These are phyloP conservation scores for Neelides folsomi DNA, from an alignment of 2,888 invertebrate species.

Conservation along the genomic window DNA sequence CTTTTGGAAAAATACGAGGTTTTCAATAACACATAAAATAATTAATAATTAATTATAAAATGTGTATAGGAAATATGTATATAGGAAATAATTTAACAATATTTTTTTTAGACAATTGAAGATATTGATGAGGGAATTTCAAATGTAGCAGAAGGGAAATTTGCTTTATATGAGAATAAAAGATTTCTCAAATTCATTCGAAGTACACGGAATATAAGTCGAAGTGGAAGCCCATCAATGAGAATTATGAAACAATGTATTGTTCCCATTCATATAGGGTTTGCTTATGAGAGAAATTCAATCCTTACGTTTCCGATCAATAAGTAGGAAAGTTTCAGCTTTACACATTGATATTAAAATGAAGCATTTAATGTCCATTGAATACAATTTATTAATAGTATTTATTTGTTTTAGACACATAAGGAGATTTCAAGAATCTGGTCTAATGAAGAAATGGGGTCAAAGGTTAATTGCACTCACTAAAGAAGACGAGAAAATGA, in stretches of 20 bases:
- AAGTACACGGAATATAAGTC: constrained; percentile 26
- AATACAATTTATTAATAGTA: neutral
- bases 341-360: too few species aligned
- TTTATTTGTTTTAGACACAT: constrained; percentile 20
- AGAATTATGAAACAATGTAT: constrained; percentile 32
- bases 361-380: too few species aligned
- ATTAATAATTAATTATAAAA: too few species aligned
- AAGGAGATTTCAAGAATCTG: constrained; percentile 31
- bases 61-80: too few species aligned
- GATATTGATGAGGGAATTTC: constrained; percentile 52
- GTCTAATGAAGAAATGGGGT: constrained; percentile 29
- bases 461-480: constrained; percentile 22
- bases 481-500: constrained; percentile 18
- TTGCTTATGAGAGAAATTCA: constrained; percentile 32
- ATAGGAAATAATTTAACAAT: too few species aligned
- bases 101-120: constrained; percentile 31
- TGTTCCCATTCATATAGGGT: constrained; percentile 32
- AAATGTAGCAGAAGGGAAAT: constrained; percentile 53
- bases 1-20: constrained; percentile 21
- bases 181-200: constrained; percentile 44
- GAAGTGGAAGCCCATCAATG: constrained; percentile 29
- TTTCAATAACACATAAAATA: too few species aligned
- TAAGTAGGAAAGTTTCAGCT: constrained; percentile 12
- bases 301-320: constrained; percentile 28
- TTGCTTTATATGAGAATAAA: constrained; percentile 67